Percentiles rank a stretch among this genome's conserved stretches.
These are phyloP conservation scores for Brenthis daphne DNA, from an alignment of 2,888 invertebrate genomes.

Conservation along the genomic window DNA sequence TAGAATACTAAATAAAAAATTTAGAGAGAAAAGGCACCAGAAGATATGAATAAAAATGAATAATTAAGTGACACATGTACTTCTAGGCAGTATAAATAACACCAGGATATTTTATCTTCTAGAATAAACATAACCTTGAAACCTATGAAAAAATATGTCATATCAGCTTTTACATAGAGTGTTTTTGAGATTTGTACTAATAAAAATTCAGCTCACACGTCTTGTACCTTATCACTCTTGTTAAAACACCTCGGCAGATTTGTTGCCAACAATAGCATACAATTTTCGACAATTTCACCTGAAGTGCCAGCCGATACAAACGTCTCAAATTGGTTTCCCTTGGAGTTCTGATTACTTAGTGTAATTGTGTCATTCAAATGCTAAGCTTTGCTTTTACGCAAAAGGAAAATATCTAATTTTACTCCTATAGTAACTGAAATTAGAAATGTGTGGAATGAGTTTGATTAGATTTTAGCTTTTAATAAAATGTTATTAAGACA, in stretches of 20 bases:
- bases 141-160: too few species aligned
- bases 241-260: conserved; percentile 46
- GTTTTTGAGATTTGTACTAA: not conserved
- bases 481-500: not conserved
- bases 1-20: too few species aligned
- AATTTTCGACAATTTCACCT: conserved; percentile 61
- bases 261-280: conserved; percentile 54
- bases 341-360: conserved; percentile 42
- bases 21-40: too few species aligned
- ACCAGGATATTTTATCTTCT: too few species aligned
- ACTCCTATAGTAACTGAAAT: conserved; percentile 18
- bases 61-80: too few species aligned
- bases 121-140: too few species aligned
- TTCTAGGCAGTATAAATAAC: too few species aligned
- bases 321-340: conserved; percentile 57
- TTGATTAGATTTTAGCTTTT: conserved; percentile 5
- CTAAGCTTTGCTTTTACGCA: conserved; percentile 25
- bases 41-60: too few species aligned
- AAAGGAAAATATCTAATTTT: conserved; percentile 22
- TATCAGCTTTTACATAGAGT: too few species aligned
- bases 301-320: conserved; percentile 50
- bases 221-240: conserved; percentile 39
- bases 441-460: conserved; percentile 16
- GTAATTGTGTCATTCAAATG: conserved; percentile 30
- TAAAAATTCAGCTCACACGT: conserved; percentile 29